Base-by-base conservation (phyloP, 2,888 invertebrate species). In the Hartigia nigra region DNA sequence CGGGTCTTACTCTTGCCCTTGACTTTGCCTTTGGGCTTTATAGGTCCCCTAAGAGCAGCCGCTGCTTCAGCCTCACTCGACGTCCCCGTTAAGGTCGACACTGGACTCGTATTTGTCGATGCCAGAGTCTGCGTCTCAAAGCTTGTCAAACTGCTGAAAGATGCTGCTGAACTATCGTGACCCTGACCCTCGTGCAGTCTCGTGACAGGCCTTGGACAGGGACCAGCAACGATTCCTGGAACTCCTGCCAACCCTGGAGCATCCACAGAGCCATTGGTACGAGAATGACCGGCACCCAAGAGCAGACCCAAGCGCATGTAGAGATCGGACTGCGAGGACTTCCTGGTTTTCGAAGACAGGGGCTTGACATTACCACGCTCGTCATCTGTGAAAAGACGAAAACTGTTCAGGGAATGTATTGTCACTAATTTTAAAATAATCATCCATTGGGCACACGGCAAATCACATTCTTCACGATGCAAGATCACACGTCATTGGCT, bases 21-120 rank as follows among this genome's bases (percentile, higher is more conserved):
- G 0, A 86, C 86, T 77, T 91, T 91, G 31, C 82, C 80, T 83
- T 86, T 12, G 86, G 81, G 35, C 84, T 75, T 78, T 31, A 81
- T 77, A 75, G 87, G 81, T 84, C 88, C 76, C 80, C 85, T 78
- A 23, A 83, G 92, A 77, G 93, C 93, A 81, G 94, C 93, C 84
- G 94, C 94, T 80, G 94, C 95, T 87, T 97, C 97, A 0, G 91
- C 91, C 69, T 91, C 91, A 82, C 91, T 91, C 31, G 97, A 96
- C 0, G 97, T 97, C 3, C 96, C 97, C 4, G 97, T 97, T 72
- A 97, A 92, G 0, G 97, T 97, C 37, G 97, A 97, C n/a, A 97
- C 95, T 77, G 97, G 97, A 90, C 97, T 97, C 69, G 97, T 96
- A 87, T 97, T 97, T 79, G 95, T 95, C 36, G 97, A 96, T 76